Conservation (phyloP, 2,113 vertebrate genomes). For the Potamarius usumacintae region DNA sequence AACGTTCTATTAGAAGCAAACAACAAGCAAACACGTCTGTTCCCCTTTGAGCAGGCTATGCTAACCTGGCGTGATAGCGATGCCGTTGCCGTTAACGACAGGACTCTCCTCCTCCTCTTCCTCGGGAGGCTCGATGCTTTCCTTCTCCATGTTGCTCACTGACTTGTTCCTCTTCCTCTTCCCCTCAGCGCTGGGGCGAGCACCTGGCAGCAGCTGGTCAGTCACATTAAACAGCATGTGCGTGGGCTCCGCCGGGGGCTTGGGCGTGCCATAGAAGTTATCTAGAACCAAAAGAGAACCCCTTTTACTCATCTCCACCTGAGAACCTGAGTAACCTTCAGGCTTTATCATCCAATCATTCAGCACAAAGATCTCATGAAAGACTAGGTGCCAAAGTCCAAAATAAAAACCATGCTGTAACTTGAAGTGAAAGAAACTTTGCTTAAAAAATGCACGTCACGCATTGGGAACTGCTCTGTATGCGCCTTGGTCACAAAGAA, state of each 20-base stretch:
- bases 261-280: constrained; percentile 98
- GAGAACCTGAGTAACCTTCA: background rate
- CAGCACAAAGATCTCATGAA: background rate
- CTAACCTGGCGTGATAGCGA: constrained; percentile 92
- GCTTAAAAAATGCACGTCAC: background rate
- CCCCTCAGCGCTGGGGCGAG: constrained; percentile 94
- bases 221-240: constrained; percentile 97
- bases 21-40: background rate
- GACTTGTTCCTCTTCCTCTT: constrained; percentile 98
- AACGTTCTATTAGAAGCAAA: background rate
- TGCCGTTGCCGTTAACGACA: constrained; percentile 93
- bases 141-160: constrained; percentile 99
- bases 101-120: constrained; percentile 96
- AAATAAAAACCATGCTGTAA: background rate
- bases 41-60: background rate
- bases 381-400: background rate
- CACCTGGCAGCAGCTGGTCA: constrained; percentile 95
- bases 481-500: constrained; percentile 30
- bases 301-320: background rate
- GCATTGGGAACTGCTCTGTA: background rate
- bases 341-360: background rate
- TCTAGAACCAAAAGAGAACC: constrained; percentile 68
- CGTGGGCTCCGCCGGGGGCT: constrained; percentile 94
- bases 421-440: background rate
- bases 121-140: constrained; percentile 91